Percentiles rank a stretch among this genome's conserved stretches.
Evolutionary conservation across 2,113 vertebrate species (phyloP).

Genomic region (Triplophysa rosa): DNA sequence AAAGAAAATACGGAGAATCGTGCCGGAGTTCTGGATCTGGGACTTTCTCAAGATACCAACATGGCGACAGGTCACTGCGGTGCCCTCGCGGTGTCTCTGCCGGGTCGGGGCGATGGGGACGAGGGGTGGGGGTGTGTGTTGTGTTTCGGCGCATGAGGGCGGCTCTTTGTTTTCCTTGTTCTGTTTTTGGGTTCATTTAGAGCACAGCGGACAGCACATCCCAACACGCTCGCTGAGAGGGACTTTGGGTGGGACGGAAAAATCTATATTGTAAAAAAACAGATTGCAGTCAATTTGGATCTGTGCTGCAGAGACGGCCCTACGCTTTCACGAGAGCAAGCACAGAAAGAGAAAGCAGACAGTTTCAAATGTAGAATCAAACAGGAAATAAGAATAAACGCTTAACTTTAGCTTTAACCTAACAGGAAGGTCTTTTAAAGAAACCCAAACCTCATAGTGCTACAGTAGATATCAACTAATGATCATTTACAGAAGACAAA

Average conservation of each 20-base stretch:
- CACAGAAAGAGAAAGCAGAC: neutral
- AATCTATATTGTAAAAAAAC: constrained; percentile 46
- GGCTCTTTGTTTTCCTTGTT: constrained; percentile 44
- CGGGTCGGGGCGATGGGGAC: neutral
- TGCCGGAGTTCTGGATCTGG: constrained; percentile 8
- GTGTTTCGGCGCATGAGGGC: constrained; percentile 21
- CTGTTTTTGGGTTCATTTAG: constrained; percentile 35
- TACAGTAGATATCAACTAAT: neutral
- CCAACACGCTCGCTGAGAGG: constrained; percentile 35
- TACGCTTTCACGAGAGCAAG: neutral
- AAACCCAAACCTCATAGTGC: neutral
- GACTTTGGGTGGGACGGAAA: constrained; percentile 49
- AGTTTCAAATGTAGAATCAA: neutral
- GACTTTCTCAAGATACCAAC: constrained; percentile 37
- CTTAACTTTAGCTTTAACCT: neutral
- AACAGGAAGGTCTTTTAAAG: constrained; percentile 12
- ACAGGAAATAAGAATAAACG: neutral
- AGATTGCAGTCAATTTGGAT: constrained; percentile 48
- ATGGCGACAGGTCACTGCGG: constrained; percentile 23
- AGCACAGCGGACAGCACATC: constrained; percentile 45
- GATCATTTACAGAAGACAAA: neutral
- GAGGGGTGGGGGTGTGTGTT: constrained; percentile 5
- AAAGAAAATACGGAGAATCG: constrained; percentile 27
- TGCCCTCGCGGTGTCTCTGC: constrained; percentile 26
- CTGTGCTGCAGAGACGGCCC: constrained; percentile 32